Percentiles rank a stretch among this genome's conserved stretches.
These are phyloP conservation scores for Luperina testacea DNA, from an alignment of 2,888 invertebrate genomes.

Conservation along the genomic window DNA sequence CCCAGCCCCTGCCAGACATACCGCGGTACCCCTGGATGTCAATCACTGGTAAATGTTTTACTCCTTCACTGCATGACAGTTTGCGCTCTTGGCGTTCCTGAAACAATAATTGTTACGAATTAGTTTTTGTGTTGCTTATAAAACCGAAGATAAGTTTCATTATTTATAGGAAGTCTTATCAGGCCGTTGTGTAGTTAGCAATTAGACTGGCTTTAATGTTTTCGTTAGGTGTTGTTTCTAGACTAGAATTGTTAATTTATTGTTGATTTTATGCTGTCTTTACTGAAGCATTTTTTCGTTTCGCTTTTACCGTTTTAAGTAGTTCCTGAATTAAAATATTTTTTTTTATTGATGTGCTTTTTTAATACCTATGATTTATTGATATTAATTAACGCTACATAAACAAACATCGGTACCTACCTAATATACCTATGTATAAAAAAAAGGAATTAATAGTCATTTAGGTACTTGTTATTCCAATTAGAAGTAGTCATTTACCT, in stretches of 20 bases:
- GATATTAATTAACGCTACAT: not conserved
- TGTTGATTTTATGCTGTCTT: slow-evolving; percentile 17
- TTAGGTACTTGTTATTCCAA: slow-evolving; percentile 60
- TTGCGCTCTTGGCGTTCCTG: slow-evolving; percentile 67
- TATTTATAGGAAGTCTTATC: slow-evolving; percentile 38
- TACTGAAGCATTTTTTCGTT: slow-evolving; percentile 2
- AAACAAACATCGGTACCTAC: not conserved
- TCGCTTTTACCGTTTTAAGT: slow-evolving; percentile 23
- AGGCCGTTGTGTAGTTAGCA: slow-evolving; percentile 20
- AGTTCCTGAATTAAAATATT: not conserved
- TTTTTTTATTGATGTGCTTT: not conserved
- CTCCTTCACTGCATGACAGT: slow-evolving; percentile 80
- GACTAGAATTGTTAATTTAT: slow-evolving; percentile 20
- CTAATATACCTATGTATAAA: not conserved
- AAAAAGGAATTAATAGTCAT: not conserved
- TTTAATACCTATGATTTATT: not conserved
- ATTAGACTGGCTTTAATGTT: slow-evolving; percentile 48
- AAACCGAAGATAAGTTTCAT: slow-evolving; percentile 34
- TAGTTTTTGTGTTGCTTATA: slow-evolving; percentile 62
- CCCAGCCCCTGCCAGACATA: slow-evolving; percentile 97
- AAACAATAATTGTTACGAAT: slow-evolving; percentile 61
- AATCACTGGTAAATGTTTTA: slow-evolving; percentile 95
- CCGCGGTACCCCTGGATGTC: slow-evolving; percentile 99
- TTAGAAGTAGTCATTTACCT: slow-evolving; percentile 64
- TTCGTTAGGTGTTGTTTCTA: slow-evolving; percentile 30